These are phyloP conservation scores for Dioctria rufipes DNA, from an alignment of 2,888 invertebrate genomes.

Conservation along the genomic window DNA sequence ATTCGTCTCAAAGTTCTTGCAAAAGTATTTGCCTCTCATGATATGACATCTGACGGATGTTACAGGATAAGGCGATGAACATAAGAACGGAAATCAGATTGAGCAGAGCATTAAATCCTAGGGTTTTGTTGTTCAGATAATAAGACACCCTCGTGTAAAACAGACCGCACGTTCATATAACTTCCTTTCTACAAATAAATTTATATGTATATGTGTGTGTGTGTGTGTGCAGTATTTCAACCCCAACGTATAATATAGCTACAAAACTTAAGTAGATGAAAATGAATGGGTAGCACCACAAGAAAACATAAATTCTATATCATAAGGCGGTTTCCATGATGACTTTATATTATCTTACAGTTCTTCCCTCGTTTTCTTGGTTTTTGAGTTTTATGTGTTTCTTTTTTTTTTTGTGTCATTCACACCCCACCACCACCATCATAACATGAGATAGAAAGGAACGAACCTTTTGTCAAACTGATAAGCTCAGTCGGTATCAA, in stretches of 20 bases:
- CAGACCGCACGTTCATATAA: neutral
- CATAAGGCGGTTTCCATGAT: slow-evolving; percentile 32
- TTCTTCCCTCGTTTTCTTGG: slow-evolving; percentile 1
- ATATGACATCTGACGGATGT: slow-evolving; percentile 20
- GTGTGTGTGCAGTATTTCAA: too few relatives aligned
- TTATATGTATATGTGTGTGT: too few relatives aligned
- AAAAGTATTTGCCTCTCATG: neutral
- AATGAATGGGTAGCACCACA: neutral
- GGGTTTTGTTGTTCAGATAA: slow-evolving; percentile 49
- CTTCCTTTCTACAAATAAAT: neutral
- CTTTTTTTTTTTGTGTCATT: slow-evolving; percentile 3
- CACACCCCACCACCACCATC: slow-evolving; percentile 4
- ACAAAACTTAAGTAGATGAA: neutral
- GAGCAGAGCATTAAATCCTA: slow-evolving; percentile 23
- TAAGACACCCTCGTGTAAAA: slow-evolving; percentile 38
- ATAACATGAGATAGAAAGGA: too few relatives aligned
- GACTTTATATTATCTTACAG: slow-evolving; percentile 47
- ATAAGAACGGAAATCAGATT: slow-evolving; percentile 41
- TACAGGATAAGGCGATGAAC: slow-evolving; percentile 32
- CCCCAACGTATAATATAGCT: too few relatives aligned
- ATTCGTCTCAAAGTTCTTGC: too few relatives aligned
- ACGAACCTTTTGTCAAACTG: slow-evolving; percentile 35
- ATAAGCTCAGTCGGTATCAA: slow-evolving; percentile 42
- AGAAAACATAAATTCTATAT: neutral
- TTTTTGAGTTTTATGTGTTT: slow-evolving; percentile 39